A percentile compares a stretch with the other conserved stretches of the same genome.
These are phyloP conservation scores for Pachyramphus minor DNA, from an alignment of 2,113 vertebrate genomes.

Conservation along the genomic window DNA sequence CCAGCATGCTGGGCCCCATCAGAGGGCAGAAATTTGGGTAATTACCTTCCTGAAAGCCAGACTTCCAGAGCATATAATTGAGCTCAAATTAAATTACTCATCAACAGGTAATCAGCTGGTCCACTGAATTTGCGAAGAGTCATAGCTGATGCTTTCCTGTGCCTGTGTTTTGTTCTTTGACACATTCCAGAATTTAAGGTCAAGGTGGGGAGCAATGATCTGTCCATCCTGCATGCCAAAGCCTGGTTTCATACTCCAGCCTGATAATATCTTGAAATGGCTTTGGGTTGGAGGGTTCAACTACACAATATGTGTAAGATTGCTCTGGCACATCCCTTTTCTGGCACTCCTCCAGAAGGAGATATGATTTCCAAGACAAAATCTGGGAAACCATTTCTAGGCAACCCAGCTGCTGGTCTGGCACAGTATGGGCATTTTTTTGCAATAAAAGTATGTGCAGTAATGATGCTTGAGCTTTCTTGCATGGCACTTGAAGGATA, in stretches of 20 bases:
- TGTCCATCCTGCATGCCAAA: background rate
- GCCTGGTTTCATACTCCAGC: background rate
- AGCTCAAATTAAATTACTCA: conserved; percentile 22
- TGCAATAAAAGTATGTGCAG: background rate
- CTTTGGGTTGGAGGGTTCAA: background rate
- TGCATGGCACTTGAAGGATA: background rate
- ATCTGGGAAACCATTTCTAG: too few relatives aligned
- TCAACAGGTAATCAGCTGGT: background rate
- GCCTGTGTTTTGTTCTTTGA: background rate
- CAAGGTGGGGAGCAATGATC: background rate
- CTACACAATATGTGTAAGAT: background rate
- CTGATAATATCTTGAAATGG: background rate
- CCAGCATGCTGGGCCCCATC: background rate
- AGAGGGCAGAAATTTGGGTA: background rate
- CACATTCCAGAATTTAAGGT: background rate
- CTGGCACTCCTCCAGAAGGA: background rate
- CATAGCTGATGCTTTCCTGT: background rate
- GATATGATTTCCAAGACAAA: background rate
- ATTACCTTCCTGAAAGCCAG: background rate
- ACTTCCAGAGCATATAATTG: background rate
- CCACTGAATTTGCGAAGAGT: background rate
- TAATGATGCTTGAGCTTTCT: background rate
- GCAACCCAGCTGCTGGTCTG: background rate
- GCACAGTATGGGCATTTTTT: background rate
- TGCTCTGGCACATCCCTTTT: background rate